These are phyloP conservation scores for Caiman crocodilus DNA, from an alignment of 2,797 vertebrate species.

Conservation along the genomic window DNA sequence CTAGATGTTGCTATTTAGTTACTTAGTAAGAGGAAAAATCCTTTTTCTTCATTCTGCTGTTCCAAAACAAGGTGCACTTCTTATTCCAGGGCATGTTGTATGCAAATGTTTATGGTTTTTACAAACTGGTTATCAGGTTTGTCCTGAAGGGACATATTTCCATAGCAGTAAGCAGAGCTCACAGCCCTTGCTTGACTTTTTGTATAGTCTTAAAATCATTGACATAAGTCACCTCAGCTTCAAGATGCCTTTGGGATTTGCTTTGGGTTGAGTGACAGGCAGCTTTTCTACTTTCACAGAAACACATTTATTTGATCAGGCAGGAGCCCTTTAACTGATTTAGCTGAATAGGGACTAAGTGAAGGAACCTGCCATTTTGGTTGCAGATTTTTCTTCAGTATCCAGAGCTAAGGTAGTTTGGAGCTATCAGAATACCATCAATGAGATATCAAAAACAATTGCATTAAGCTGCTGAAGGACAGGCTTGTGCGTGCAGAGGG, in stretches of 20 bases:
- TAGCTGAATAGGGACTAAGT: background rate
- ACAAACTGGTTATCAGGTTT: background rate
- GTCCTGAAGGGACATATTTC: background rate
- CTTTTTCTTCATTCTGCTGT: too few species aligned
- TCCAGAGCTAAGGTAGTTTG: background rate
- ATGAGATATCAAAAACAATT: constrained; percentile 41
- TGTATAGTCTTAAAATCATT: background rate
- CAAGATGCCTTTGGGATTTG: constrained; percentile 11
- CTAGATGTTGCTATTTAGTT: too few species aligned
- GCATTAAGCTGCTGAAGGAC: constrained; percentile 30
- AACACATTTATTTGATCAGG: constrained; percentile 22
- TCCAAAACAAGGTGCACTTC: too few species aligned
- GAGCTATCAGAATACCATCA: constrained; percentile 28
- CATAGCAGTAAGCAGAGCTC: background rate
- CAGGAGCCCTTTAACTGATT: constrained; percentile 21
- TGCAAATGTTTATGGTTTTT: background rate
- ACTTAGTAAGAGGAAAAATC: too few species aligned
- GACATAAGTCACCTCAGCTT: background rate
- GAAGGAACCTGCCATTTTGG: background rate
- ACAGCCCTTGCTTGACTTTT: background rate
- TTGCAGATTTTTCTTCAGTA: constrained; percentile 15
- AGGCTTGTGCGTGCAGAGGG: background rate
- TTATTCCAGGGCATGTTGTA: too few species aligned
- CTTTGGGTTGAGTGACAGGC: background rate
- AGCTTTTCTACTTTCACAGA: constrained; percentile 9